These are phyloP conservation scores for Manacus vitellinus DNA, from an alignment of 2,113 vertebrate species.

Conservation along the genomic window DNA sequence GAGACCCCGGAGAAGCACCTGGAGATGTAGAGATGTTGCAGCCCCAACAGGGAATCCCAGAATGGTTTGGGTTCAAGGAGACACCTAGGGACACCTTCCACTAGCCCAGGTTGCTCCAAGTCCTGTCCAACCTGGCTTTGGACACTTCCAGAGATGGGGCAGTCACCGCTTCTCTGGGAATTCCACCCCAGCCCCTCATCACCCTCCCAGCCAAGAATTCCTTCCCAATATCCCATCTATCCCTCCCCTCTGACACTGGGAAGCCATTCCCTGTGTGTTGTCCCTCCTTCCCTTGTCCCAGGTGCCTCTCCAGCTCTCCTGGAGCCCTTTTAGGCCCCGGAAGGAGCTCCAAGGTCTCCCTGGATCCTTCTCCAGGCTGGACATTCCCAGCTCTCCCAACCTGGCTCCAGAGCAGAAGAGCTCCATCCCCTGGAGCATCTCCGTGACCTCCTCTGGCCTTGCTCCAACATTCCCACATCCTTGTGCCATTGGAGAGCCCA, in stretches of 20 bases:
- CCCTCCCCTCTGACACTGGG: rapidly evolving
- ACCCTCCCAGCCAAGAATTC: rapidly evolving
- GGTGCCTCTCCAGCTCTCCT: neutral
- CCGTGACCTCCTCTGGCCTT: rapidly evolving
- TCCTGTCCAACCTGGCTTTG: rapidly evolving
- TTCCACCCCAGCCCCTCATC: rapidly evolving
- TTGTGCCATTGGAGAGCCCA: neutral
- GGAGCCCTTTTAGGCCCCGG: neutral
- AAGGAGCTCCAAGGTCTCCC: rapidly evolving
- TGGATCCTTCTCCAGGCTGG: neutral
- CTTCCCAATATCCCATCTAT: neutral
- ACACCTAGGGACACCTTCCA: neutral
- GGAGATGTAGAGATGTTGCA: neutral
- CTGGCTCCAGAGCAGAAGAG: neutral
- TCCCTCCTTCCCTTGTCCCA: rapidly evolving
- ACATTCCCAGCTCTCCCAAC: neutral
- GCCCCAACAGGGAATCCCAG: neutral
- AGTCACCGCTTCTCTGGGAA: neutral
- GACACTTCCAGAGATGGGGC: neutral
- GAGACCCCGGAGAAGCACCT: no score
- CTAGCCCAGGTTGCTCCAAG: neutral
- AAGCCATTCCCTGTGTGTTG: neutral
- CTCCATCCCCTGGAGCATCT: neutral
- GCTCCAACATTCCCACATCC: rapidly evolving
- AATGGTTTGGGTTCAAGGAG: neutral